These are phyloP conservation scores for Parelbella ahira DNA, from an alignment of 2,888 invertebrate species.

Conservation along the genomic window DNA sequence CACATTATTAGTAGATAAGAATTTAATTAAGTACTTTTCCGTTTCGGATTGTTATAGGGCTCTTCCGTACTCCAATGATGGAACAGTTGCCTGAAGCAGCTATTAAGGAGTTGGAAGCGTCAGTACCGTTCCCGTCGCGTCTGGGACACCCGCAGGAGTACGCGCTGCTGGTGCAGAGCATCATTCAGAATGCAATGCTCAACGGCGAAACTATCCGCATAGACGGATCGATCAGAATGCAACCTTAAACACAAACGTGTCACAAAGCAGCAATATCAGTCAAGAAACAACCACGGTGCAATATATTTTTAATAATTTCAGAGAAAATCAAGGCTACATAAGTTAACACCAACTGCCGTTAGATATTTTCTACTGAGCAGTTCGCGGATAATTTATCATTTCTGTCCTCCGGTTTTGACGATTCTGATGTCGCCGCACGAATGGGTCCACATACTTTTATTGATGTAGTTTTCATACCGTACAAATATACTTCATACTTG, in stretches of 20 bases:
- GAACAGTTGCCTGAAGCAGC: constrained; percentile 70
- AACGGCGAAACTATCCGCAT: constrained; percentile 82
- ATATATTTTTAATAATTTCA: no score
- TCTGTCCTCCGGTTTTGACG: no score
- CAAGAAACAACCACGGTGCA: no score
- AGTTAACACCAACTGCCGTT: no score
- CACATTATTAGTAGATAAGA: constrained; percentile 26
- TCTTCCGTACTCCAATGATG: constrained; percentile 80
- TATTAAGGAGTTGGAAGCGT: constrained; percentile 63
- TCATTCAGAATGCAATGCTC: constrained; percentile 79
- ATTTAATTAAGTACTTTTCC: neutral
- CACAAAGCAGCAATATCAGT: no score
- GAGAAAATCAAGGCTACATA: no score
- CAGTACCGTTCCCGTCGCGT: constrained; percentile 77
- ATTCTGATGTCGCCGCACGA: no score
- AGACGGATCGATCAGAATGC: constrained; percentile 81
- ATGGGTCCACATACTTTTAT: no score
- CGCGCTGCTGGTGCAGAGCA: constrained; percentile 73
- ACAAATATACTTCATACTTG: no score
- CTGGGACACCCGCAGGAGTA: constrained; percentile 78
- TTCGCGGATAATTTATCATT: no score
- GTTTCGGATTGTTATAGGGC: constrained; percentile 58
- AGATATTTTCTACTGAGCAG: no score
- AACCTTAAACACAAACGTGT: constrained; percentile 54
- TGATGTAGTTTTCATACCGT: no score